Conservation (phyloP, 2,888 invertebrate genomes). For the Cantharis nigra region DNA sequence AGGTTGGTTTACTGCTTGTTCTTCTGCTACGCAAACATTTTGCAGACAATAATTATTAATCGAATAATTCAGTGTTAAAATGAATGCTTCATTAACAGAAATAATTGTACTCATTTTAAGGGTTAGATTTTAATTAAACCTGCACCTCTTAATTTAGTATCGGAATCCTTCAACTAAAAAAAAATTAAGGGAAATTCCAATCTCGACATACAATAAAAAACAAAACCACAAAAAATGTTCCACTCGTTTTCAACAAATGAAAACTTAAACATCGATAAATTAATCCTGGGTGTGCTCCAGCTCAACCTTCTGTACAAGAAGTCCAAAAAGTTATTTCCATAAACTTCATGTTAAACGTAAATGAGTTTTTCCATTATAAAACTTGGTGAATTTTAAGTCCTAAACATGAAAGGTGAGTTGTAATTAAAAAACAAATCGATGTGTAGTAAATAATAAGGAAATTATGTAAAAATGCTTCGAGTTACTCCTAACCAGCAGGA, state of each 20-base stretch:
- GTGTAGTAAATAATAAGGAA: conserved; percentile 6
- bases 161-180: not conserved
- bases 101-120: not conserved
- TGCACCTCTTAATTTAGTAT: not conserved
- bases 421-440: conserved; percentile 3
- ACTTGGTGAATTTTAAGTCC: conserved; percentile 1
- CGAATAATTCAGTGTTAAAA: not conserved
- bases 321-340: conserved; percentile 4
- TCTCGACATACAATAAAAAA: not conserved
- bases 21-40: not conserved
- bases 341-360: not conserved
- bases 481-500: not conserved
- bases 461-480: conserved; percentile 11
- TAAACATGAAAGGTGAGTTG: conserved; percentile 7
- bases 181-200: not conserved
- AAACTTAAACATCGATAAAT: not conserved
- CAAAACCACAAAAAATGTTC: not conserved
- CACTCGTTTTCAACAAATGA: not conserved
- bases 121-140: not conserved
- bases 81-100: not conserved
- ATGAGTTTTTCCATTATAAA: not conserved
- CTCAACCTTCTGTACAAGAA: not conserved
- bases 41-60: not conserved
- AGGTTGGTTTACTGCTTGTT: conserved; percentile 14
- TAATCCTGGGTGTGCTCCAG: not conserved